A percentile compares a stretch with the other conserved stretches of the same genome.
phyloP scores from a whole-genome alignment of 2,797 vertebrate genomes.

The Molothrus ater region DNA sequence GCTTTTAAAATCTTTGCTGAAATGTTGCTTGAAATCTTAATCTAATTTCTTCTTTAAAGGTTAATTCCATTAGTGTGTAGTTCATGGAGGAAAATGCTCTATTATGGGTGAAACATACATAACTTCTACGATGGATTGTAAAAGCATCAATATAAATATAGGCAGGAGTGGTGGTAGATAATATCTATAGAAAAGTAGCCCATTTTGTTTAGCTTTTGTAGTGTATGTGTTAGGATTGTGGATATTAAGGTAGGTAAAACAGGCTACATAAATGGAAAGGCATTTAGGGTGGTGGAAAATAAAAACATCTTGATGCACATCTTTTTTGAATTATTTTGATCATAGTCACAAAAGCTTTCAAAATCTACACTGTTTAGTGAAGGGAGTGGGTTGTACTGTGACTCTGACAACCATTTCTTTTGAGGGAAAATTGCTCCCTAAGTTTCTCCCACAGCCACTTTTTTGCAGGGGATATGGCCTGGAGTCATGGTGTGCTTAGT shows the following conservation, averaged over 20 bases:
- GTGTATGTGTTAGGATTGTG: not conserved
- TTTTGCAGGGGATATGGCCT: not conserved
- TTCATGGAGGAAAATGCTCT: not conserved
- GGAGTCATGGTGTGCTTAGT: not conserved
- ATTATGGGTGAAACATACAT: not conserved
- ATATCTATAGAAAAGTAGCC: not conserved
- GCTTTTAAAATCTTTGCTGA: not conserved
- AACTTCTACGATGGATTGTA: not conserved
- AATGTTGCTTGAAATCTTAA: constrained; percentile 10
- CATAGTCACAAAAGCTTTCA: not conserved
- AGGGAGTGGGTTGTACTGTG: not conserved
- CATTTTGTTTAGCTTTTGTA: not conserved
- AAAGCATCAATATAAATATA: not conserved
- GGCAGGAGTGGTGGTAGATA: not conserved
- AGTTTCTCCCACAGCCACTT: not conserved
- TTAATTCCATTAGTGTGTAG: not conserved
- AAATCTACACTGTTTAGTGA: not conserved
- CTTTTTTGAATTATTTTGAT: not conserved
- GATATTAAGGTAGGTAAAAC: not conserved
- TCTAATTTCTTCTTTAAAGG: constrained; percentile 9
- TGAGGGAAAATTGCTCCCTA: not conserved
- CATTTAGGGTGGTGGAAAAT: not conserved
- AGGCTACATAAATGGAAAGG: not conserved
- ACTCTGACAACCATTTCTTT: not conserved
- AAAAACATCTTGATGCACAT: not conserved